These are phyloP conservation scores for Limnephilus marmoratus DNA, from an alignment of 2,888 invertebrate genomes.

Conservation along the genomic window DNA sequence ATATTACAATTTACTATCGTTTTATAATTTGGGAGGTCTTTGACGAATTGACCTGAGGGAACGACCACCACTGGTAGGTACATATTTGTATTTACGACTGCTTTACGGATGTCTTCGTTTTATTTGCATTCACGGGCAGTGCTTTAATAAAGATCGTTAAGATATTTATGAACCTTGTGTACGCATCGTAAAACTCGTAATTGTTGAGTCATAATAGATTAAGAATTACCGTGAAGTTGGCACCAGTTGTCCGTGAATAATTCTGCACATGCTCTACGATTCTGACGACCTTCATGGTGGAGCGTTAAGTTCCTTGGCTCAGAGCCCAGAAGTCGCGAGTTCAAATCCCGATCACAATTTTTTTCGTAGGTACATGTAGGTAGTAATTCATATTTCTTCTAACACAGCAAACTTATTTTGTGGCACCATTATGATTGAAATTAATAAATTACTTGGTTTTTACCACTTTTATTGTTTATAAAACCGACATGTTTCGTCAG, in stretches of 20 bases:
- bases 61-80: too few relatives aligned
- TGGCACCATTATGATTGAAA: too few relatives aligned
- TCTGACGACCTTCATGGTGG: not conserved
- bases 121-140: not conserved
- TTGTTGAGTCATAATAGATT: not conserved
- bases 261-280: not conserved
- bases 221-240: not conserved
- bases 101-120: not conserved
- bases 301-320: not conserved
- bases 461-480: too few relatives aligned
- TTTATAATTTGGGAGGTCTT: too few relatives aligned
- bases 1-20: too few relatives aligned
- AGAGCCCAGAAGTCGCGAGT: not conserved
- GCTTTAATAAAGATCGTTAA: not conserved
- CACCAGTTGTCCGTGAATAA: not conserved
- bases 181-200: not conserved
- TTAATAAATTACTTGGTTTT: too few relatives aligned
- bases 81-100: not conserved
- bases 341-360: not conserved
- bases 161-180: not conserved
- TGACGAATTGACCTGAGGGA: too few relatives aligned
- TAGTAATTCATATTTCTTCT: too few relatives aligned
- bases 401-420: too few relatives aligned
- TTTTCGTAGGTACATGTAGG: too few relatives aligned
- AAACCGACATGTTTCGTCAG: too few relatives aligned